Conservation (phyloP, 2,888 invertebrate genomes). For the Craniophora ligustri region DNA sequence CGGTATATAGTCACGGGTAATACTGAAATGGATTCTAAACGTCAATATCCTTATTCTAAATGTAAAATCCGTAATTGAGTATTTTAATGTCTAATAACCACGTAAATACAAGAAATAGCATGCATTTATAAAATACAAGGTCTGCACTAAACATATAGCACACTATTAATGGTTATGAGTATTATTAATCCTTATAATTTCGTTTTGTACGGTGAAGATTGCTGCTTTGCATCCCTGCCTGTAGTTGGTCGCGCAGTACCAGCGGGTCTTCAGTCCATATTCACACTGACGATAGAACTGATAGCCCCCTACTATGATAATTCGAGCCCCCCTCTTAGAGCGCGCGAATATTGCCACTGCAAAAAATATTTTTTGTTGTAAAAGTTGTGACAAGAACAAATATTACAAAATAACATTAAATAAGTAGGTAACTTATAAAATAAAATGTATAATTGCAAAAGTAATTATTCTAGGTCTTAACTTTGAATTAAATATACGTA, state of each 20-base stretch:
- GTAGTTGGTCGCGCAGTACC: conserved; percentile 8
- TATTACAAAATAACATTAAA: neutral
- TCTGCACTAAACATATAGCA: no score
- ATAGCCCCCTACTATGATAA: neutral
- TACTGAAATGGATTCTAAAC: no score
- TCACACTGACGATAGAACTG: conserved; percentile 1
- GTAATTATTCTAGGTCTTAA: no score
- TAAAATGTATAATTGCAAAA: no score
- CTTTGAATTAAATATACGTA: no score
- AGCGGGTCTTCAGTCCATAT: neutral
- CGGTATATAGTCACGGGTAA: no score
- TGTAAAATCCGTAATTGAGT: no score
- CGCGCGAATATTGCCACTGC: neutral
- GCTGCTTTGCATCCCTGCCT: conserved; percentile 51
- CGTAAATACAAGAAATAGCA: no score
- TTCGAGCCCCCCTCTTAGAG: neutral
- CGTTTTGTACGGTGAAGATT: conserved; percentile 53
- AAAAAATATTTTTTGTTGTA: neutral
- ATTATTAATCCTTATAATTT: conserved; percentile 52
- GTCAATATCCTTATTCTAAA: no score
- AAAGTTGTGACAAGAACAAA: neutral
- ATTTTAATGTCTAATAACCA: no score
- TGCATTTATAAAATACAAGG: neutral
- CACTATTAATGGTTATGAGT: conserved; percentile 48
- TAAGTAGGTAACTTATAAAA: no score